Percentiles rank a stretch among this genome's conserved stretches.
Conservation (phyloP, 2,113 vertebrate genomes). For the Aldabrachelys gigantea region DNA sequence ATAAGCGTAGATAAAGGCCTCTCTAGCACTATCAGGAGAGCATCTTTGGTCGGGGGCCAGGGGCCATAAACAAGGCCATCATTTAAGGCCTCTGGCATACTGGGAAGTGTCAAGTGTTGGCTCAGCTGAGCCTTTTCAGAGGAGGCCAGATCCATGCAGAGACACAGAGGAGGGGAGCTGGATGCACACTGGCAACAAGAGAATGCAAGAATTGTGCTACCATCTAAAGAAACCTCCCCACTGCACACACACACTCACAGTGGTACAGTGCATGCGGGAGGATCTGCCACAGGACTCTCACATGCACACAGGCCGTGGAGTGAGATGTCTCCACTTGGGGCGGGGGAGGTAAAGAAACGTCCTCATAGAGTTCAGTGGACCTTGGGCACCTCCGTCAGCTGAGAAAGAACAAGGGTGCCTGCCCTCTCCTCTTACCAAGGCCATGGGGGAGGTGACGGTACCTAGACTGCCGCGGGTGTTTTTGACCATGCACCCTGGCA, state of each 20-base stretch:
- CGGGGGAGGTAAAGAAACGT: neutral
- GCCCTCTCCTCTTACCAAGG: neutral
- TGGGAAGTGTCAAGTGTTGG: rapidly evolving
- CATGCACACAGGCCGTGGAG: neutral
- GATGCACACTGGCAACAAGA: too few relatives aligned
- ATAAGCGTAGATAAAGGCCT: neutral
- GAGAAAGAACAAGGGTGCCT: neutral
- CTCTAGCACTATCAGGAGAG: neutral
- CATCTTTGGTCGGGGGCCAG: rapidly evolving
- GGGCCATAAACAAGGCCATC: too few relatives aligned
- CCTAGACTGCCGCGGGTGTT: neutral
- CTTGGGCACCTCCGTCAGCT: neutral
- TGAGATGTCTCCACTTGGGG: neutral
- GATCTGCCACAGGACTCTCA: too few relatives aligned
- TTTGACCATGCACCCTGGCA: neutral
- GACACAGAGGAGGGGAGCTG: neutral
- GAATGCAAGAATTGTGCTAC: neutral
- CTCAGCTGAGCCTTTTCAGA: neutral
- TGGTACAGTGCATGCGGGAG: neutral
- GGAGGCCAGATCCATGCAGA: neutral
- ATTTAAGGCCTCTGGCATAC: too few relatives aligned
- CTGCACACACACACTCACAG: too few relatives aligned
- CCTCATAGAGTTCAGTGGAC: neutral
- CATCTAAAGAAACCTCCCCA: neutral
- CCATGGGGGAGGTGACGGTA: neutral